These are phyloP conservation scores for Sebastes variabilis DNA, from an alignment of 2,797 vertebrate species.

Conservation along the genomic window DNA sequence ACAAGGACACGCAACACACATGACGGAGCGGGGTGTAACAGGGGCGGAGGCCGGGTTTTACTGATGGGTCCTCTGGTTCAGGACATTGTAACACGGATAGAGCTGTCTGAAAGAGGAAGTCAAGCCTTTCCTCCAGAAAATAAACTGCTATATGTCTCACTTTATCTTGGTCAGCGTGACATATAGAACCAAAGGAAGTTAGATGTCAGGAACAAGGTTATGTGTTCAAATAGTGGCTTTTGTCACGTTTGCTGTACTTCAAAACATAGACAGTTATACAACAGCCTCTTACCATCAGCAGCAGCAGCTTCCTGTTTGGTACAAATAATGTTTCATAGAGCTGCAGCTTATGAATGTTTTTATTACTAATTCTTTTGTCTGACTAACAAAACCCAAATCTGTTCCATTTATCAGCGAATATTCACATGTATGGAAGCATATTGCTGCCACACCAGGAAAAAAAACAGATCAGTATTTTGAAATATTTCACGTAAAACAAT, in stretches of 20 bases:
- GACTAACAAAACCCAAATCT: background rate
- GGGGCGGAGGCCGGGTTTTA: constrained; percentile 31
- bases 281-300: background rate
- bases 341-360: background rate
- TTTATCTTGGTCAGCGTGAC: constrained; percentile 33
- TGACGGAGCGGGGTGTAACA: background rate
- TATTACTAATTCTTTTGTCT: background rate
- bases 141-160: constrained; percentile 13
- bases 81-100: constrained; percentile 27
- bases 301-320: background rate
- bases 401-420: background rate
- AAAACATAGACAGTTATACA: background rate
- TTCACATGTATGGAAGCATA: background rate
- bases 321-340: background rate
- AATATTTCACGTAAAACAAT: too few relatives aligned
- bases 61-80: constrained; percentile 14
- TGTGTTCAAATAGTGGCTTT: background rate
- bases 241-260: background rate
- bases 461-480: background rate
- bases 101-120: constrained; percentile 39
- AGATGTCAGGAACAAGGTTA: background rate
- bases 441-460: background rate
- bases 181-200: background rate
- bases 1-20: constrained; percentile 12
- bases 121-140: constrained; percentile 36